phyloP scores from a whole-genome alignment of 1,140 invertebrate species.

The Procambarus clarkii region DNA sequence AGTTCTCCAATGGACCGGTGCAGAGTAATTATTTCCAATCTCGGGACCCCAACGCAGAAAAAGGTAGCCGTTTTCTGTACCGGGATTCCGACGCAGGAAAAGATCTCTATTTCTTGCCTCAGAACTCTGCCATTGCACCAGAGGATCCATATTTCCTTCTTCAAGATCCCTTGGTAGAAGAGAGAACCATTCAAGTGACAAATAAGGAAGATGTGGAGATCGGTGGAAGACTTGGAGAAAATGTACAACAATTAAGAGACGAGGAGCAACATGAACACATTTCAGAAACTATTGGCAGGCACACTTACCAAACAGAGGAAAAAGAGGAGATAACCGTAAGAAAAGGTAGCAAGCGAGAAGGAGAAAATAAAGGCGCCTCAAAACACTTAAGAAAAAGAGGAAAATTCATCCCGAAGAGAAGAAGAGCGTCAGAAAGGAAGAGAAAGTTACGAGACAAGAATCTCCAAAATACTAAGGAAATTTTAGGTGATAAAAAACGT shows the following conservation, averaged over 20 bases:
- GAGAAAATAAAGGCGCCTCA: background rate
- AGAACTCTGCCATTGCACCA: background rate
- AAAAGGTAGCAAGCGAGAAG: background rate
- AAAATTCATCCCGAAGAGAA: background rate
- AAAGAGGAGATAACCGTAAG: background rate
- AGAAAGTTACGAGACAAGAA: constrained; percentile 7
- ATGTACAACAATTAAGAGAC: background rate
- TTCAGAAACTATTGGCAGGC: background rate
- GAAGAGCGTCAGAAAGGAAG: background rate
- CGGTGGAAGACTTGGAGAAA: background rate
- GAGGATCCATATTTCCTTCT: background rate
- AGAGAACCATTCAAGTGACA: background rate
- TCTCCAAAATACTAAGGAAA: background rate
- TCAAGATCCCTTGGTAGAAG: background rate
- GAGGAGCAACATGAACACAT: background rate
- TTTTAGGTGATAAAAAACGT: background rate
- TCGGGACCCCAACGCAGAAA: background rate
- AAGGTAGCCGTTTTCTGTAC: background rate
- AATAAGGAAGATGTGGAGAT: background rate
- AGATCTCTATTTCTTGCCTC: background rate
- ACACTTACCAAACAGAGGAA: background rate
- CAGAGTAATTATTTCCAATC: background rate
- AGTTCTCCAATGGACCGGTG: background rate
- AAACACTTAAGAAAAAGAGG: background rate
- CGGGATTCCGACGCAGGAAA: background rate